Percentiles rank a stretch among this genome's conserved stretches.
phyloP scores from a whole-genome alignment of 2,113 vertebrate species.

The Antennarius striatus region DNA sequence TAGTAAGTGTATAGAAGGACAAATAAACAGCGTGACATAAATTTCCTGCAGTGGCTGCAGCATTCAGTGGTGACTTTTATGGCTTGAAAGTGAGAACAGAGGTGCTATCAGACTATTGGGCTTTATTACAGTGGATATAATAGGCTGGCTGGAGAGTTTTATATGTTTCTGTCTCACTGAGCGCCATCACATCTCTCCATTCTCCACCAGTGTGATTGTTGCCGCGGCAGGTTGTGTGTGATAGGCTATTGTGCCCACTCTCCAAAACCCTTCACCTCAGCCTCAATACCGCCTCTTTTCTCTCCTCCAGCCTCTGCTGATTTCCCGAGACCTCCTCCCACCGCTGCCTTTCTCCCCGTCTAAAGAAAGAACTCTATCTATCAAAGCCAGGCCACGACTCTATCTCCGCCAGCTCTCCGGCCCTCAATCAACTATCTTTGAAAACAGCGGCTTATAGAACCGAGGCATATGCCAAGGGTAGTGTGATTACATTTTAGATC shows the following conservation, averaged over 20 bases:
- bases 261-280: conserved; percentile 68
- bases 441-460: conserved; percentile 62
- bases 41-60: conserved; percentile 60
- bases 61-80: conserved; percentile 77
- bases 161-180: conserved; percentile 67
- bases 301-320: conserved; percentile 54
- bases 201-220: conserved; percentile 67
- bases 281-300: conserved; percentile 48
- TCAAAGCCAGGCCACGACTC: conserved; percentile 66
- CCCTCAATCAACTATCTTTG: conserved; percentile 66
- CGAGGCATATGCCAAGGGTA: conserved; percentile 44
- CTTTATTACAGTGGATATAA: conserved; percentile 77
- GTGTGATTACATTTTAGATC: conserved; percentile 62
- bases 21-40: conserved; percentile 73
- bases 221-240: conserved; percentile 65
- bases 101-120: conserved; percentile 75
- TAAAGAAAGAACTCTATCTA: conserved; percentile 71
- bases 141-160: conserved; percentile 76
- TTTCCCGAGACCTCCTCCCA: conserved; percentile 39
- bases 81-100: conserved; percentile 70
- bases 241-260: conserved; percentile 68
- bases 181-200: conserved; percentile 59
- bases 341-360: conserved; percentile 28
- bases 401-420: conserved; percentile 48
- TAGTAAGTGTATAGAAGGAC: conserved; percentile 60